Conservation (phyloP, 2,113 vertebrate genomes). For the Nothobranchius kuhntae region DNA sequence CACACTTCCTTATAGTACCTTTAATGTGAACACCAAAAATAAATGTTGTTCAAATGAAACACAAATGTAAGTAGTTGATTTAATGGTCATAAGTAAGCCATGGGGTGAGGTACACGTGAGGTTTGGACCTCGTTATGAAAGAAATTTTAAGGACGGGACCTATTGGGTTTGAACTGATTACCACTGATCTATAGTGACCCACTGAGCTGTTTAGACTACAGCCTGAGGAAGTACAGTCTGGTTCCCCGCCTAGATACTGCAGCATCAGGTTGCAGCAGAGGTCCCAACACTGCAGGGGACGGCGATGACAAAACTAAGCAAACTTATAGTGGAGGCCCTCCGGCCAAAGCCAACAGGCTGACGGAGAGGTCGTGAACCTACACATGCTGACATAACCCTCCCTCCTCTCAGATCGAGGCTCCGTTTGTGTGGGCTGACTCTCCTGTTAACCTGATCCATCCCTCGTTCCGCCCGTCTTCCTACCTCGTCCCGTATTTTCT, state of each 20-base stretch:
- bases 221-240: conserved; percentile 46
- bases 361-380: conserved; percentile 61
- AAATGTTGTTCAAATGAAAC: too few species aligned
- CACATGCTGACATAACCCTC: conserved; percentile 43
- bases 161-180: too few species aligned
- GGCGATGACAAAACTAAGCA: conserved; percentile 66
- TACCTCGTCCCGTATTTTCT: conserved; percentile 74
- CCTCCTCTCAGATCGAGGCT: conserved; percentile 46
- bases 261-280: conserved; percentile 54
- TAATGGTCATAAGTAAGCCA: too few species aligned
- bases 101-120: too few species aligned
- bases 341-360: conserved; percentile 66
- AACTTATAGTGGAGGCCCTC: conserved; percentile 49
- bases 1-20: too few species aligned
- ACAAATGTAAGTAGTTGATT: too few species aligned
- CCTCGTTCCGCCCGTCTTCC: conserved; percentile 68
- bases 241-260: conserved; percentile 47
- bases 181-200: conserved; percentile 2
- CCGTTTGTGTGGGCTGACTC: conserved; percentile 74
- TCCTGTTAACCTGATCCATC: conserved; percentile 71
- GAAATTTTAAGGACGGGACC: too few species aligned
- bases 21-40: too few species aligned
- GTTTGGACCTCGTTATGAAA: too few species aligned
- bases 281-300: conserved; percentile 68
- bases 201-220: conserved; percentile 38